phyloP scores from a whole-genome alignment of 2,797 vertebrate genomes.

The Onychomys leucogaster region DNA sequence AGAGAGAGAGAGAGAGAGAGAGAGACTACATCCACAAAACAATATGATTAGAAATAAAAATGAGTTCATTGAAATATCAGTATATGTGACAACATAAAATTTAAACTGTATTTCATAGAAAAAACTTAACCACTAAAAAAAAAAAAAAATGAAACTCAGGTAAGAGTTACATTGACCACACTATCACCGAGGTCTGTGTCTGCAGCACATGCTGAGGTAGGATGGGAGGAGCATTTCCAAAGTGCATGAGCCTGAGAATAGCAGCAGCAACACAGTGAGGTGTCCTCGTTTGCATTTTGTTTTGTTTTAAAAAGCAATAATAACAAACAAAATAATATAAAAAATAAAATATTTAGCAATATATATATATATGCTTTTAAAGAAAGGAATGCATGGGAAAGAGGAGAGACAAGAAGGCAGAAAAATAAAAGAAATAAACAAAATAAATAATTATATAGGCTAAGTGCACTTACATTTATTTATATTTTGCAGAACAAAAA shows the following conservation, averaged over 20 bases:
- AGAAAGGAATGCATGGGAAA: not conserved
- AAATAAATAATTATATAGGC: not conserved
- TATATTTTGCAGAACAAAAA: not conserved
- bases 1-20: no score
- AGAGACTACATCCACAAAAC: not conserved
- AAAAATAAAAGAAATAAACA: not conserved
- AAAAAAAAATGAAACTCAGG: not conserved
- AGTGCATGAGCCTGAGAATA: not conserved
- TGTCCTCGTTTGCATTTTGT: not conserved
- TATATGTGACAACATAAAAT: not conserved
- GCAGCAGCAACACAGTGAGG: not conserved
- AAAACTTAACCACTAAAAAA: not conserved
- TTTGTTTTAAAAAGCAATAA: not conserved
- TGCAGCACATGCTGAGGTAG: no score
- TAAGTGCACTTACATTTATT: not conserved
- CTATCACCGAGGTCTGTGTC: not conserved
- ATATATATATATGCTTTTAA: not conserved
- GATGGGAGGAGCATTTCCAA: fast-evolving
- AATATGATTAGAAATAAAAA: not conserved
- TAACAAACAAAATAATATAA: not conserved
- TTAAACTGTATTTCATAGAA: not conserved
- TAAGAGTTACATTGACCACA: not conserved
- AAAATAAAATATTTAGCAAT: not conserved
- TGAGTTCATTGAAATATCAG: not conserved
- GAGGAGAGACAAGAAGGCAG: no score